Evolutionary conservation across 30 jellyfish, hydroid and myxozoan genomes (phyloP).

Genomic region (Chrysaora quinquecirrha): DNA sequence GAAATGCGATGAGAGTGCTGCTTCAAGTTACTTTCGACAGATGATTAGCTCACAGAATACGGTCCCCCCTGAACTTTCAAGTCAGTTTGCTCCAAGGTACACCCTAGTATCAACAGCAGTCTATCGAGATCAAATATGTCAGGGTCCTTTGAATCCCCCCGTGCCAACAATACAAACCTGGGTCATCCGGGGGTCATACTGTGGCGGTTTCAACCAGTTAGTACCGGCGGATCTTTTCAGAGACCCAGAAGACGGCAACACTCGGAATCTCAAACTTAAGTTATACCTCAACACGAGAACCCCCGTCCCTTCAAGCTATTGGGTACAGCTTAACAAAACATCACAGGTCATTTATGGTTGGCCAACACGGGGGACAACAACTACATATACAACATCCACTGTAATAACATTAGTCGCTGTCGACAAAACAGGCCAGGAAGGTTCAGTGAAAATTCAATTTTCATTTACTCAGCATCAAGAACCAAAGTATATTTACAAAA

Average conservation of each 20-base stretch:
- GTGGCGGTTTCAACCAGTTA: conserved; percentile 79
- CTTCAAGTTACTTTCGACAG: conserved; percentile 37
- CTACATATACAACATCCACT: not conserved
- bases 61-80: conserved; percentile 32
- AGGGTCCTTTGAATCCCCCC: conserved; percentile 72
- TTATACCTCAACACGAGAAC: not conserved
- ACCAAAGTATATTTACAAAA: conserved; percentile 51
- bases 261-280: conserved; percentile 57
- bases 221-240: conserved; percentile 85
- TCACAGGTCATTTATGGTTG: conserved; percentile 61
- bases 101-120: conserved; percentile 30
- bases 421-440: conserved; percentile 73
- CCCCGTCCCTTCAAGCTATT: conserved; percentile 7
- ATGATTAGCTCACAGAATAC: conserved; percentile 24
- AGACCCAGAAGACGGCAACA: conserved; percentile 91
- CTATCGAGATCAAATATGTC: conserved; percentile 50
- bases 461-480: conserved; percentile 33
- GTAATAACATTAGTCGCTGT: conserved; percentile 46
- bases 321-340: conserved; percentile 79
- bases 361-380: conserved; percentile 49
- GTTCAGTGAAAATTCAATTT: conserved; percentile 27
- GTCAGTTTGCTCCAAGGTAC: conserved; percentile 23
- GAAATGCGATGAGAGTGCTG: conserved; percentile 71
- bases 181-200: conserved; percentile 55
- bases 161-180: conserved; percentile 59